Evolutionary conservation across 2,113 vertebrate genomes (phyloP), one percentile per base, ranked within the genome.

Genomic region (Neolamprologus falcicula): DNA sequence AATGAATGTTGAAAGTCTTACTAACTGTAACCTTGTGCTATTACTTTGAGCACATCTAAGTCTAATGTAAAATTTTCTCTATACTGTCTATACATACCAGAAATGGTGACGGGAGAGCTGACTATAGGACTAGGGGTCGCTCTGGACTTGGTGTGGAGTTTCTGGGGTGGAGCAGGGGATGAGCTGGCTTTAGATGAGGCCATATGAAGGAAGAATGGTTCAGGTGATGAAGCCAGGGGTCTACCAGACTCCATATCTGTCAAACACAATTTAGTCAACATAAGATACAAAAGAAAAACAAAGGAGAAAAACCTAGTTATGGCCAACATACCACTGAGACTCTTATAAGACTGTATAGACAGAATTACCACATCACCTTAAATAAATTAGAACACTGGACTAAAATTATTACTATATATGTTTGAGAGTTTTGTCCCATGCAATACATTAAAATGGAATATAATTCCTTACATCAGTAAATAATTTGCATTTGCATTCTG

Each of bases 181-280:
- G 96, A 96, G 94, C 97, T 97, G 3, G 95, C 93, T 3, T 97
- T 96, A 82, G 95, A 92, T 16, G 97, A 96, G 4, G 96, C 95
- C 84, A 95, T 92, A 87, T 96, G 95, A 94, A 96, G 83, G 79
- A 96, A 93, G 85, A 97, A 96, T 26, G 96, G 96, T 88, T 93
- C 92, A 9, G 97, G 92, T 4, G 97, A 95, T 54, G 95, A 94
- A 35, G 96, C 93, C 95, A 98, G 93, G 92, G 96, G 94, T 95
- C 98, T 98, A 93, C 96, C 97, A 95, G 98, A 97, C 97, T 99
- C 98, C 98, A 99, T 99, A 95, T 96, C 98, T 99, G 73, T 19
- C 87, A 94, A 94, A 95, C 50, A 94, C 88, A 92, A 94, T 86
- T 82, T 84, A 91, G 84, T 92, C 86, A 95, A 90, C 21, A 84